phyloP scores from a whole-genome alignment of 2,888 invertebrate species.

The Phyllotreta cruciferae region DNA sequence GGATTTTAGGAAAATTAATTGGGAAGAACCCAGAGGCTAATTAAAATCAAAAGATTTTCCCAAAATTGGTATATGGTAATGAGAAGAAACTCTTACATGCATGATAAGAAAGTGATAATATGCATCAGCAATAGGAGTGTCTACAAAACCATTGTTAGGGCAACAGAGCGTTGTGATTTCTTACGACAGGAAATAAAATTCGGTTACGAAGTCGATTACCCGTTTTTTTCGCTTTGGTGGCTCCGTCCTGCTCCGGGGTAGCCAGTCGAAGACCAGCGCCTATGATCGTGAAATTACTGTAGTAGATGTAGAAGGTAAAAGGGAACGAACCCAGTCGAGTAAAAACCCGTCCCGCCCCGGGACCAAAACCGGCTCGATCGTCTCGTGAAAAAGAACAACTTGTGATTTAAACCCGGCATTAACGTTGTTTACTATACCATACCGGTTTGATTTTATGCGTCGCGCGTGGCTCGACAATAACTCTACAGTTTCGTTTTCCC shows the following conservation, averaged over 20 bases:
- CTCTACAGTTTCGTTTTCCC: slow-evolving; percentile 12
- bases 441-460: slow-evolving; percentile 19
- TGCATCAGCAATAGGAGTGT: background rate
- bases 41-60: no score
- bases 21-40: no score
- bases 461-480: slow-evolving; percentile 14
- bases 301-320: background rate
- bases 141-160: no score
- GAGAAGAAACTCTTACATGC: no score
- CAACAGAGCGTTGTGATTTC: background rate
- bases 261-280: no score
- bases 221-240: background rate
- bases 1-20: no score
- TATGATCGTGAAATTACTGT: background rate
- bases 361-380: slow-evolving; percentile 13
- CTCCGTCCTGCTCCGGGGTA: slow-evolving; percentile 3
- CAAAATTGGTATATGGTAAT: no score
- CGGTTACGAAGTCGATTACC: slow-evolving; percentile 4
- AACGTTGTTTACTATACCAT: slow-evolving; percentile 24
- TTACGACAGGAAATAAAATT: slow-evolving; percentile 4
- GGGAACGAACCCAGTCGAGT: slow-evolving; percentile 9
- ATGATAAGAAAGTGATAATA: background rate
- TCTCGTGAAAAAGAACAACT: slow-evolving; percentile 18
- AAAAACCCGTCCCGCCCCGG: slow-evolving; percentile 20
- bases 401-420: slow-evolving; percentile 21